phyloP scores from a whole-genome alignment of 2,797 vertebrate genomes.

The Siniperca obscura region DNA sequence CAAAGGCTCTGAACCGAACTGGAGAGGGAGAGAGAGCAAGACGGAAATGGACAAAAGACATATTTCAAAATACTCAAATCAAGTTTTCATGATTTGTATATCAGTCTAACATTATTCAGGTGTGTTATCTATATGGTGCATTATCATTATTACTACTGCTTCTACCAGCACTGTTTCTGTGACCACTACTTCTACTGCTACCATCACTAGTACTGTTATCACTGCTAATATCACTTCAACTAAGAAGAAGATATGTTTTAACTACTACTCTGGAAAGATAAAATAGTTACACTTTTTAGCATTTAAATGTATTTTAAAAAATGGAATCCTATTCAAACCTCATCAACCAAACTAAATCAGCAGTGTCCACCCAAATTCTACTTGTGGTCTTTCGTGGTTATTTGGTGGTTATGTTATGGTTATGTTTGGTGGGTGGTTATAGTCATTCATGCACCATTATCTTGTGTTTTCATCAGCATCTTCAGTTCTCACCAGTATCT shows the following conservation, averaged over 20 bases:
- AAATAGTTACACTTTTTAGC: not conserved
- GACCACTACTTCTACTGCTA: not conserved
- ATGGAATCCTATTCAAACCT: not conserved
- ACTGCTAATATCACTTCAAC: not conserved
- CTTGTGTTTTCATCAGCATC: constrained; percentile 42
- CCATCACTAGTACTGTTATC: not conserved
- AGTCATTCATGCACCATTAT: not conserved
- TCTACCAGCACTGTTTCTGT: not conserved
- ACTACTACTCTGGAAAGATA: not conserved
- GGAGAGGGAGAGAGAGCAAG: not conserved
- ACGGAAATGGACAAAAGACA: not conserved
- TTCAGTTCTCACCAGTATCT: constrained; percentile 75
- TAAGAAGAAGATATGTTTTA: not conserved
- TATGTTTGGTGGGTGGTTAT: not conserved
- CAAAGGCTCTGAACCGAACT: constrained; percentile 80
- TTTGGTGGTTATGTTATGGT: not conserved
- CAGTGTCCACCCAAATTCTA: not conserved
- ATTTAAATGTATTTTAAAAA: not conserved
- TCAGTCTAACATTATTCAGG: not conserved
- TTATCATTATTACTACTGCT: not conserved
- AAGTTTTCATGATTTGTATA: not conserved
- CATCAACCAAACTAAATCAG: not conserved
- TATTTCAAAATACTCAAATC: not conserved
- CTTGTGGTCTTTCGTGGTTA: not conserved
- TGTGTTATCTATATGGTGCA: not conserved